A percentile compares a stretch with the other conserved stretches of the same genome.
Conservation (phyloP, 2,113 vertebrate species). For the Crotalus viridis region DNA sequence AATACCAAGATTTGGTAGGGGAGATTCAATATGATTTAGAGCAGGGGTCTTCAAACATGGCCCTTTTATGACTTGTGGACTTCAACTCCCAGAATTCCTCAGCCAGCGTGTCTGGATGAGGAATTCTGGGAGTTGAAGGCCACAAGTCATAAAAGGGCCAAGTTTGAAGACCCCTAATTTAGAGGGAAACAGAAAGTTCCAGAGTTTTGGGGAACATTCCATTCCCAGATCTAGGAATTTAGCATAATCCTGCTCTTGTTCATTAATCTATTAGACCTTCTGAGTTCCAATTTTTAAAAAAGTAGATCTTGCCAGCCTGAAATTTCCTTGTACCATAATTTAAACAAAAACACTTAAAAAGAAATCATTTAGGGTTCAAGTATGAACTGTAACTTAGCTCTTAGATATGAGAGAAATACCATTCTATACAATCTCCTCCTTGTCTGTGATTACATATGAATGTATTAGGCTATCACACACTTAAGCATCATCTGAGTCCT, state of each 20-base stretch:
- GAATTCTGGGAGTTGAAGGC: no score
- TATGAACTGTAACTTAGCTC: neutral
- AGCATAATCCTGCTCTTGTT: neutral
- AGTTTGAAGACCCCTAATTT: neutral
- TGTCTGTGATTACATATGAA: neutral
- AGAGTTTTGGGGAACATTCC: neutral
- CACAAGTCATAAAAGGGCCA: no score
- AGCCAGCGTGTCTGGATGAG: no score
- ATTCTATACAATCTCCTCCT: neutral
- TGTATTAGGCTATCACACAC: slow-evolving; percentile 20
- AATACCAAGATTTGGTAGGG: neutral
- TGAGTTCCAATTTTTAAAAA: neutral
- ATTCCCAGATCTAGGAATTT: neutral
- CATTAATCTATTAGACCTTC: neutral
- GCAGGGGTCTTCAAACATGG: no score
- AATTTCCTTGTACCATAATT: neutral
- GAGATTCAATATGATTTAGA: neutral
- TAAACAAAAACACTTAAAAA: neutral
- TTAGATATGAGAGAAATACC: neutral
- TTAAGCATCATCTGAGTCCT: neutral
- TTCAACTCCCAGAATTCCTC: no score
- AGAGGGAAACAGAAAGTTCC: neutral
- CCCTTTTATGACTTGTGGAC: no score
- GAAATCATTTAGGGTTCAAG: neutral
- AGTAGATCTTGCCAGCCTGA: neutral